phyloP scores from a whole-genome alignment of 37 sponge, comb jelly and placozoan genomes.

The Lycopodina hypogea region DNA sequence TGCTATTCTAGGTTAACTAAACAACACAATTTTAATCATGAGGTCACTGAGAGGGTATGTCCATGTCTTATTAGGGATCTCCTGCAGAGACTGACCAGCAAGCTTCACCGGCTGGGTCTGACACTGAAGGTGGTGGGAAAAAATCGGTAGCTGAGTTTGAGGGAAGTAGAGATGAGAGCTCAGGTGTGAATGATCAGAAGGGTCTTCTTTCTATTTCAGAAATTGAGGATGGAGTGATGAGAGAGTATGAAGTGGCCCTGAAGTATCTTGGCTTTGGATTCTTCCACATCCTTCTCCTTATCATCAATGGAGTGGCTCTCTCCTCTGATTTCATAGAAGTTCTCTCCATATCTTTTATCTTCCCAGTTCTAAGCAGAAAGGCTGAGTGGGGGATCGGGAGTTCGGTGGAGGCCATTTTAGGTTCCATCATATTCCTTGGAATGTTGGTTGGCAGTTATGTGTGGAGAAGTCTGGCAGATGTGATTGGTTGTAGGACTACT shows the following conservation, averaged over 20 bases:
- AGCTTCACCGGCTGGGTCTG: too few relatives aligned
- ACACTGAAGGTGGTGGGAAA: background rate
- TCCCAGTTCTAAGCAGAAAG: slow-evolving; percentile 8
- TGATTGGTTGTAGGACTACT: slow-evolving; percentile 47
- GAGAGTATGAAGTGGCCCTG: slow-evolving; percentile 64
- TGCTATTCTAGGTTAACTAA: too few relatives aligned
- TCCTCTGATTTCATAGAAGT: slow-evolving; percentile 72
- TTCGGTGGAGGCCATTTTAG: slow-evolving; percentile 30
- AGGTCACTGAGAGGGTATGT: too few relatives aligned
- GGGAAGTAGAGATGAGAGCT: background rate
- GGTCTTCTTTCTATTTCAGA: background rate
- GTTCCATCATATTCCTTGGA: slow-evolving; percentile 64
- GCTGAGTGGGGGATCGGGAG: slow-evolving; percentile 28
- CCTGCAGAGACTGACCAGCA: too few relatives aligned
- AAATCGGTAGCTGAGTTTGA: background rate
- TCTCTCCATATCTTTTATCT: slow-evolving; percentile 50
- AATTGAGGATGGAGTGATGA: slow-evolving; percentile 34
- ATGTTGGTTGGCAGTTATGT: slow-evolving; percentile 73
- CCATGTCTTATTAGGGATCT: too few relatives aligned
- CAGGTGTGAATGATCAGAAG: background rate
- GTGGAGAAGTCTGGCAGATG: slow-evolving; percentile 68
- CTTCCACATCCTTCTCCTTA: slow-evolving; percentile 50
- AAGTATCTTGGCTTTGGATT: slow-evolving; percentile 56
- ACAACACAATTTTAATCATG: too few relatives aligned
- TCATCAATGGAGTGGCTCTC: slow-evolving; percentile 59